phyloP scores from a whole-genome alignment of 2,888 invertebrate species.

The Ramazzottius varieornatus region DNA sequence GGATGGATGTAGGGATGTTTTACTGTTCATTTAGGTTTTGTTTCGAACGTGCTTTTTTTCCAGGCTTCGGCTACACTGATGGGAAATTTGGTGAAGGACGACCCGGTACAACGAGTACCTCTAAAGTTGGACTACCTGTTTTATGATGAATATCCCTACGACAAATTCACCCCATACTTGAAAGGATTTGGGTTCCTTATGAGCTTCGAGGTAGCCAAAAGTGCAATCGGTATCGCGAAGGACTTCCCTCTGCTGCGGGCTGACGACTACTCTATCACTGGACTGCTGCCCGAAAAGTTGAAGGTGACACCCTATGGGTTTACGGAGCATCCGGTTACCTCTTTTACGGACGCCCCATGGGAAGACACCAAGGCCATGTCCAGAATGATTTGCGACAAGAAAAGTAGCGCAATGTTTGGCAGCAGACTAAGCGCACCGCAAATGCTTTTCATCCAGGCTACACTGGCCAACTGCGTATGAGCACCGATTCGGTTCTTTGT shows the following conservation, averaged over 20 bases:
- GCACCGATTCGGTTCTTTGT: too few species aligned
- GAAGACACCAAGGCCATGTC: neutral
- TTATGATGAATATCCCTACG: neutral
- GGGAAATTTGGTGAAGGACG: neutral
- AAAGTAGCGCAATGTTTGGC: neutral
- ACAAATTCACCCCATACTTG: neutral
- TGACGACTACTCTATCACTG: neutral
- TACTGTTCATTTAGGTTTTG: too few species aligned
- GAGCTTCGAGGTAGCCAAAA: neutral
- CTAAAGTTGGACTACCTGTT: neutral
- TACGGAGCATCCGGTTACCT: neutral
- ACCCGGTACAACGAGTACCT: neutral
- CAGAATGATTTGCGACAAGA: neutral
- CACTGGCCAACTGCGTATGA: too few species aligned
- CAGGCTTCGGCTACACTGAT: neutral
- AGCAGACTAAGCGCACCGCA: neutral
- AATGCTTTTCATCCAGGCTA: neutral
- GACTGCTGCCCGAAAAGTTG: neutral
- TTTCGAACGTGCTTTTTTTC: too few species aligned
- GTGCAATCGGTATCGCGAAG: neutral
- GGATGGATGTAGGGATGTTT: too few species aligned
- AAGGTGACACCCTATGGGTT: neutral
- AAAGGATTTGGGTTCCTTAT: neutral
- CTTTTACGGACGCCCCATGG: neutral
- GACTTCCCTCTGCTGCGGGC: neutral